A percentile compares a stretch with the other conserved stretches of the same genome.
phyloP scores from a whole-genome alignment of 1,140 invertebrate species.

The Hypsibius dujardini region DNA sequence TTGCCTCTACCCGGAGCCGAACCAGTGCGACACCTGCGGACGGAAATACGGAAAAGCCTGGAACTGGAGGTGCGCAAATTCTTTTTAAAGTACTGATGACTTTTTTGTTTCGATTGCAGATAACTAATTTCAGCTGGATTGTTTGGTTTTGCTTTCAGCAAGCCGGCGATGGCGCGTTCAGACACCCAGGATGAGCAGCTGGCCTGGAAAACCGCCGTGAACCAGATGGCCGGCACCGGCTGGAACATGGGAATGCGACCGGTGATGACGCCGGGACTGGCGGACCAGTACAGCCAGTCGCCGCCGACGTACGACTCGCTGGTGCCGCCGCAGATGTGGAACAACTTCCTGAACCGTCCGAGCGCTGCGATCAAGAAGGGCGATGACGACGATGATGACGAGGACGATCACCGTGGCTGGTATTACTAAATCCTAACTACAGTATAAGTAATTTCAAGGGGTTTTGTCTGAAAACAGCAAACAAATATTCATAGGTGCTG shows the following conservation, averaged over 20 bases:
- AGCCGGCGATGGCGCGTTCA: background rate
- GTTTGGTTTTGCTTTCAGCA: background rate
- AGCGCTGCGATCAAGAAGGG: background rate
- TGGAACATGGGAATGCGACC: slow-evolving; percentile 1
- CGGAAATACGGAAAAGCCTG: background rate
- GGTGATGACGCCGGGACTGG: background rate
- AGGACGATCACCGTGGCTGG: background rate
- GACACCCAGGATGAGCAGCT: background rate
- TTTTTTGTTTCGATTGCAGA: background rate
- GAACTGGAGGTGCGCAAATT: too few species aligned
- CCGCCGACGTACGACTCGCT: background rate
- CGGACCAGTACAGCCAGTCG: background rate
- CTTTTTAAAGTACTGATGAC: too few species aligned
- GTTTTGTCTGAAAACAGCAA: too few species aligned
- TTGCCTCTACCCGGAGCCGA: background rate
- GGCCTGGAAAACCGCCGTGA: slow-evolving; percentile 8
- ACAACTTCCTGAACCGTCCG: background rate
- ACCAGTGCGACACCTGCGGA: background rate
- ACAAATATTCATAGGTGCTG: too few species aligned
- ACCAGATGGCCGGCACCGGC: background rate
- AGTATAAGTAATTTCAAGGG: too few species aligned
- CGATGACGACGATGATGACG: background rate
- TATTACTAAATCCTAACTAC: too few species aligned
- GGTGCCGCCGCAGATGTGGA: background rate
- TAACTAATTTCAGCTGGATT: background rate